Evolutionary conservation across 2,113 vertebrate genomes (phyloP).

Genomic region (Sylvilagus bachmani): DNA sequence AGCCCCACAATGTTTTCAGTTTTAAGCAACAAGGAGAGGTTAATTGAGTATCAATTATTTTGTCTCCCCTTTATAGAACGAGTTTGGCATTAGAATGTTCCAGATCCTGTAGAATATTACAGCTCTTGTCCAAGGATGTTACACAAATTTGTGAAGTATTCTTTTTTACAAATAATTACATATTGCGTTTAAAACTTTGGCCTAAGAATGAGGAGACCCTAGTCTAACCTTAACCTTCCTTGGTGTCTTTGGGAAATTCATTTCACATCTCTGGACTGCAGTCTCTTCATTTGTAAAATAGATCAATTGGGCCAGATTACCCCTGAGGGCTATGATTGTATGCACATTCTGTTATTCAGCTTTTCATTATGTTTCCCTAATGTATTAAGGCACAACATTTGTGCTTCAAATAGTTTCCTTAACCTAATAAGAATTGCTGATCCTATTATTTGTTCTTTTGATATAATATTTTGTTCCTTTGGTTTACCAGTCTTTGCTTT

Average conservation of each 20-base stretch:
- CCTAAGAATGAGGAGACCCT: neutral
- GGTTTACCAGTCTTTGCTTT: neutral
- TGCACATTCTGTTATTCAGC: neutral
- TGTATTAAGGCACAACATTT: neutral
- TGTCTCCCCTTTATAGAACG: neutral
- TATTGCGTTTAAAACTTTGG: neutral
- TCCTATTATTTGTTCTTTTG: neutral
- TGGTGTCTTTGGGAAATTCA: conserved; percentile 4
- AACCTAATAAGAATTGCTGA: neutral
- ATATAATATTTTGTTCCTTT: neutral
- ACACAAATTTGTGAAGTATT: neutral
- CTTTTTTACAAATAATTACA: neutral
- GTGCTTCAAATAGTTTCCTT: neutral
- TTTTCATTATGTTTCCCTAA: neutral
- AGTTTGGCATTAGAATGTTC: neutral
- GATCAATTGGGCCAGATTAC: neutral
- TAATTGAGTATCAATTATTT: neutral
- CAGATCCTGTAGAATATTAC: neutral
- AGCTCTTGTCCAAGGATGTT: neutral
- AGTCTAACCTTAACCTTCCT: neutral
- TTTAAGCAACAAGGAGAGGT: neutral
- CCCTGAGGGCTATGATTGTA: neutral
- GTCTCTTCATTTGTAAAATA: neutral
- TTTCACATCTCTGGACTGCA: neutral
- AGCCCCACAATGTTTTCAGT: neutral